These are phyloP conservation scores for Shargacucullia verbasci DNA, from an alignment of 2,888 invertebrate species.

Conservation along the genomic window DNA sequence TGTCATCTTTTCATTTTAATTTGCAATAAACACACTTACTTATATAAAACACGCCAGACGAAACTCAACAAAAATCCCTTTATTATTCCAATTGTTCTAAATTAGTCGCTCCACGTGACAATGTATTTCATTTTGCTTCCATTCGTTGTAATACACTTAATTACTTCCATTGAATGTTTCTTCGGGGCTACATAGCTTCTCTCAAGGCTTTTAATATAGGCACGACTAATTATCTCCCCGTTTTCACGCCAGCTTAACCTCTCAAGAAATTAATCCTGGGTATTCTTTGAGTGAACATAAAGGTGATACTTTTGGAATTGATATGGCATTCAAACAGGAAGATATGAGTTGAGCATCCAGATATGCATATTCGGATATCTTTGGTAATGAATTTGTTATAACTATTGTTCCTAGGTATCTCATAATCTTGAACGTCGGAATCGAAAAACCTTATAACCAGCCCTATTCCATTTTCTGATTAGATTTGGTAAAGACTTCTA, in stretches of 20 bases:
- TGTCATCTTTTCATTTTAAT: no score
- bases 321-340: no score
- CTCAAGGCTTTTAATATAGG: slow-evolving; percentile 58
- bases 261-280: slow-evolving; percentile 42
- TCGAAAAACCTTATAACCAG: no score
- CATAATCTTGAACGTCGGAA: no score
- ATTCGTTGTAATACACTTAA: slow-evolving; percentile 67
- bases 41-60: slow-evolving; percentile 14
- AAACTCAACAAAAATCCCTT: slow-evolving; percentile 23
- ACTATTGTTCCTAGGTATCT: no score
- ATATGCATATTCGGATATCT: no score
- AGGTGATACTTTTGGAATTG: no score
- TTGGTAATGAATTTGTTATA: no score
- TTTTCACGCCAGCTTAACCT: slow-evolving; percentile 49
- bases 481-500: no score
- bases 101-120: slow-evolving; percentile 60
- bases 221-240: slow-evolving; percentile 47
- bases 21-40: slow-evolving; percentile 6
- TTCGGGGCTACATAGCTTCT: slow-evolving; percentile 58
- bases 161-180: slow-evolving; percentile 69
- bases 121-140: slow-evolving; percentile 66
- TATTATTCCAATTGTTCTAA: slow-evolving; percentile 50
- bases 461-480: no score
- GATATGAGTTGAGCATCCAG: no score
- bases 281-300: slow-evolving; percentile 1